Evolutionary conservation across 1,140 invertebrate genomes (phyloP), one percentile per base, ranked within the genome.

Genomic region (Helicoverpa armigera): DNA sequence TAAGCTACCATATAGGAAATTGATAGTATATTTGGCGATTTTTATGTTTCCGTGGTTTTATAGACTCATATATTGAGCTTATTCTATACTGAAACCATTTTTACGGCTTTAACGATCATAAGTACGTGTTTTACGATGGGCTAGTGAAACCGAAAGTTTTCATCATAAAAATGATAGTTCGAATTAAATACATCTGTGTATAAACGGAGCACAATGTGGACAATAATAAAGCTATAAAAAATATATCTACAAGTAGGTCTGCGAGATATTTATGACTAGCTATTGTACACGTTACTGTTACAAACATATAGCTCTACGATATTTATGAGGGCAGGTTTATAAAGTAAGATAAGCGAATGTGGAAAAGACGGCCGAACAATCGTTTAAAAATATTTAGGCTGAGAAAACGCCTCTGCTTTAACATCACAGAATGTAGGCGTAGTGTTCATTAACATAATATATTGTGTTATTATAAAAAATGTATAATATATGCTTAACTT

Each of bases 41-140:
- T 91, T 92, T 89, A 91, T 90, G 86, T 91, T 92, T 88, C 87
- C 85, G 83, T 88, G 84, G 85, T 88, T 92, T 92, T 91, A 92
- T 91, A 86, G 91, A 86, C 86, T 85, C 88, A 90, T 92, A 91
- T 90, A 91, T 91, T 86, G 88, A 79, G 87, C 88, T 92, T 91
- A 88, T 89, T 90, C 83, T 87, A 87, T 85, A 88, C 88, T 88
- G 87, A 87, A 89, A 87, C 86, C 85, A 89, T 89, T 90, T 90
- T 92, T 91, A 90, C 84, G 85, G 89, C 85, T 89, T 85, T 83
- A 86, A 87, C 88, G 88, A 88, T 90, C 85, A 90, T 89, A 91
- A 91, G 90, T 89, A 91, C 79, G 87, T 92, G 89, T 89, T 92
- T 91, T 91, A 92, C 87, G 84, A 84, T 79, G 73, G 53, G 85